Conservation (phyloP, 1,140 invertebrate species). For the Drosophila oshimai region DNA sequence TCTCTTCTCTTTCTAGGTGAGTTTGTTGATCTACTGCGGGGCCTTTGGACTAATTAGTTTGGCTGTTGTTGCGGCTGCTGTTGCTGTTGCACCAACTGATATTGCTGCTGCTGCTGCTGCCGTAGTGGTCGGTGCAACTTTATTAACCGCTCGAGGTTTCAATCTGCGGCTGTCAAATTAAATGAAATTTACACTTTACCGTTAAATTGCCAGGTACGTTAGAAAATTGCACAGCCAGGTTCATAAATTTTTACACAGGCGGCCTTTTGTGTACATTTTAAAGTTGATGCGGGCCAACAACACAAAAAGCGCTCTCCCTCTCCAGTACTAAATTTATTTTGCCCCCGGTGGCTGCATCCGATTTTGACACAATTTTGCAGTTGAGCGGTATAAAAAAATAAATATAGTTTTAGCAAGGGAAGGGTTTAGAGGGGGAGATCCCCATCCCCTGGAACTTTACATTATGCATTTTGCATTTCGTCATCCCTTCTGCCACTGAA, state of each 20-base stretch:
- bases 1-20: constrained; percentile 60
- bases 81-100: background rate
- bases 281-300: constrained; percentile 24
- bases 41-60: constrained; percentile 47
- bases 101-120: constrained; percentile 2
- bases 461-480: constrained; percentile 63
- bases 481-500: constrained; percentile 42
- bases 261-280: constrained; percentile 57
- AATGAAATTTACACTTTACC: constrained; percentile 79
- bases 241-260: constrained; percentile 50
- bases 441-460: constrained; percentile 17
- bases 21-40: constrained; percentile 45
- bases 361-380: constrained; percentile 75
- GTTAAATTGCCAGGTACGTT: constrained; percentile 76
- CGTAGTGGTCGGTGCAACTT: constrained; percentile 38
- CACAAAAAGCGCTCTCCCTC: background rate
- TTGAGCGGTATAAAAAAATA: constrained; percentile 29
- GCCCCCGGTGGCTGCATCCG: constrained; percentile 41
- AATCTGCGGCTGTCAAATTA: constrained; percentile 70
- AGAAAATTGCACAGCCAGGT: constrained; percentile 52
- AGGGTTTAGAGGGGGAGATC: background rate
- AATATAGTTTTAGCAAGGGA: constrained; percentile 26
- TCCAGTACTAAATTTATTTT: background rate
- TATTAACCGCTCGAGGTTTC: constrained; percentile 50
- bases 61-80: constrained; percentile 2